Evolutionary conservation across 2,797 vertebrate genomes (phyloP), one percentile per base, ranked within the genome.

Genomic region (Brachyrhaphis roseni): DNA sequence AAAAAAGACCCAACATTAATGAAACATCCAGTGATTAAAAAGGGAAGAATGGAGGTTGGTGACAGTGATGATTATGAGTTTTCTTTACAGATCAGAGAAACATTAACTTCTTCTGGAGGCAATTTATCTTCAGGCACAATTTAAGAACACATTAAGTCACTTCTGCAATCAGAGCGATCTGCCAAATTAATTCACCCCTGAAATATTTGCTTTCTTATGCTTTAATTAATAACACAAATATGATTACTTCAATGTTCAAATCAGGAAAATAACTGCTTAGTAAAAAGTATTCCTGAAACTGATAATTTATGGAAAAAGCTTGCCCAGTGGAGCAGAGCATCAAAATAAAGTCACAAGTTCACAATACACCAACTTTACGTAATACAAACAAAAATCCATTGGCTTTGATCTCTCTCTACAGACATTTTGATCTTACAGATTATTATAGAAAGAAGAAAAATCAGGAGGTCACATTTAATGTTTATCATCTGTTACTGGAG

Each of bases 41-140:
- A 72, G 84, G 45, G 12, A 74, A 75, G 43, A 79, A 53, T 57
- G 68, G 75, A 66, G 87, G 89, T 82, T 82, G 78, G 83, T 70
- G 78, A 77, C 75, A 81, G 77, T 77, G 72, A 87, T 83, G 71
- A 89, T 88, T 78, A 70, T 77, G 82, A 86, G 80, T 84, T 80
- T 80, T 68, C 73, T 72, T 83, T 71, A 75, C 78, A 88, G 82
- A 88, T 84, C 89, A 81, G 39, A 41, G 79, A 81, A 90, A 86
- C 84, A 83, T 82, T 82, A 73, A 59, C 78, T 82, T 79, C 28
- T 72, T 82, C 76, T 76, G 72, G 80, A 79, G 74, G 78, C 73
- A 77, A 88, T 89, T 88, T 78, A 80, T 89, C 81, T 82, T 62
- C 16, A 77, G 75, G 72, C 68, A 78, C 46, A 72, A 84, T 53